A percentile compares a stretch with the other conserved stretches of the same genome.
These are phyloP conservation scores for Papilio gigon DNA, from an alignment of 2,888 invertebrate genomes.

Conservation along the genomic window DNA sequence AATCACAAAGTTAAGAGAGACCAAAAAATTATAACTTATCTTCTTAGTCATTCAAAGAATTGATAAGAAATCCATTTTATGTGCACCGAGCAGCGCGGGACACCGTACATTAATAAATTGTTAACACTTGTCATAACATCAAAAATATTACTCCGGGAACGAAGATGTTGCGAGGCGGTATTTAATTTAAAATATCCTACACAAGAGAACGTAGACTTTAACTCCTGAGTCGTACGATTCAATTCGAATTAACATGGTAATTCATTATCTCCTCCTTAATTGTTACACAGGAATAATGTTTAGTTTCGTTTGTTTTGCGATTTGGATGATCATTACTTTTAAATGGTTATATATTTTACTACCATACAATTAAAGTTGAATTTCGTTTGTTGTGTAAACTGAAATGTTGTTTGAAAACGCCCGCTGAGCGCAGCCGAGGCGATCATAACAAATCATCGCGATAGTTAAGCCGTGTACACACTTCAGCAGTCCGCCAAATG, in stretches of 20 bases:
- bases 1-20: background rate
- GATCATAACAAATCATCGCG: slow-evolving; percentile 79
- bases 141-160: slow-evolving; percentile 69
- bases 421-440: slow-evolving; percentile 70
- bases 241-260: slow-evolving; percentile 46
- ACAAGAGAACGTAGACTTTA: slow-evolving; percentile 52
- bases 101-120: slow-evolving; percentile 70
- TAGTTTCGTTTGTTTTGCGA: slow-evolving; percentile 77
- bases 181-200: slow-evolving; percentile 59
- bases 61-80: background rate
- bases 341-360: slow-evolving; percentile 50
- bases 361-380: slow-evolving; percentile 50
- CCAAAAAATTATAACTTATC: background rate
- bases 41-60: background rate
- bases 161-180: slow-evolving; percentile 65
- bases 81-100: background rate
- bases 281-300: slow-evolving; percentile 71
- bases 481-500: slow-evolving; percentile 30
- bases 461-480: slow-evolving; percentile 51
- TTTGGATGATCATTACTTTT: slow-evolving; percentile 52
- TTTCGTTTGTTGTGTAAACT: slow-evolving; percentile 50
- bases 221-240: slow-evolving; percentile 40
- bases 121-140: slow-evolving; percentile 74
- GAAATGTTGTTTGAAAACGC: slow-evolving; percentile 71
- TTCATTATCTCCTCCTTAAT: slow-evolving; percentile 75